phyloP scores from a whole-genome alignment of 2,797 vertebrate genomes.

The Botia almorhae region DNA sequence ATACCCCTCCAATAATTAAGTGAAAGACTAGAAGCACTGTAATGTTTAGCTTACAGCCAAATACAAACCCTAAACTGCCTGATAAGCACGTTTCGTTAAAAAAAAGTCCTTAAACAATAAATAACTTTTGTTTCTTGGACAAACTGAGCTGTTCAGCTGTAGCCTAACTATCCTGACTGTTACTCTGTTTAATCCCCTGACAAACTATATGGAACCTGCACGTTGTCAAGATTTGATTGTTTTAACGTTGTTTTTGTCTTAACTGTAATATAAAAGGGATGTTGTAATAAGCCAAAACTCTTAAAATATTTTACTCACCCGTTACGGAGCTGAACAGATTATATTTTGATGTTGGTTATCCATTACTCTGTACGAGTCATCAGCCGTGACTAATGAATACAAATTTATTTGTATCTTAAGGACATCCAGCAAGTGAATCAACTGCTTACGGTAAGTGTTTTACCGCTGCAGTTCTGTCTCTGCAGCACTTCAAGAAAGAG shows the following conservation, averaged over 20 bases:
- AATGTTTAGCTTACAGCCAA: background rate
- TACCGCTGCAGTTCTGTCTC: slow-evolving; percentile 72
- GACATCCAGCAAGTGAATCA: slow-evolving; percentile 64
- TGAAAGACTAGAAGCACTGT: background rate
- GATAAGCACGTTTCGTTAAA: background rate
- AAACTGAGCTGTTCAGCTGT: background rate
- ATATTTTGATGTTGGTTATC: slow-evolving; percentile 59
- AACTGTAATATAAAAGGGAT: background rate
- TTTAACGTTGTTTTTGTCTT: background rate
- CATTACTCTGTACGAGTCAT: slow-evolving; percentile 65
- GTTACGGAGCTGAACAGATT: slow-evolving; percentile 64
- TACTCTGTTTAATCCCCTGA: background rate
- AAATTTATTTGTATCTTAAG: slow-evolving; percentile 51
- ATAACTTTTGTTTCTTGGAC: slow-evolving; percentile 17
- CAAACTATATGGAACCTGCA: background rate
- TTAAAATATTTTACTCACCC: slow-evolving; percentile 69
- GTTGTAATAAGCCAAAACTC: background rate
- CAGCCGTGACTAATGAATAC: slow-evolving; percentile 32
- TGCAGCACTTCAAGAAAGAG: slow-evolving; percentile 73
- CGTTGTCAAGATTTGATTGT: background rate
- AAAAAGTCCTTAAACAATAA: background rate
- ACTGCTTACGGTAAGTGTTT: slow-evolving; percentile 63
- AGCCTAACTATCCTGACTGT: background rate
- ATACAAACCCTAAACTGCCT: background rate
- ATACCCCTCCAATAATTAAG: background rate